Evolutionary conservation across 2,113 vertebrate species (phyloP).

Genomic region (Labeo catla): DNA sequence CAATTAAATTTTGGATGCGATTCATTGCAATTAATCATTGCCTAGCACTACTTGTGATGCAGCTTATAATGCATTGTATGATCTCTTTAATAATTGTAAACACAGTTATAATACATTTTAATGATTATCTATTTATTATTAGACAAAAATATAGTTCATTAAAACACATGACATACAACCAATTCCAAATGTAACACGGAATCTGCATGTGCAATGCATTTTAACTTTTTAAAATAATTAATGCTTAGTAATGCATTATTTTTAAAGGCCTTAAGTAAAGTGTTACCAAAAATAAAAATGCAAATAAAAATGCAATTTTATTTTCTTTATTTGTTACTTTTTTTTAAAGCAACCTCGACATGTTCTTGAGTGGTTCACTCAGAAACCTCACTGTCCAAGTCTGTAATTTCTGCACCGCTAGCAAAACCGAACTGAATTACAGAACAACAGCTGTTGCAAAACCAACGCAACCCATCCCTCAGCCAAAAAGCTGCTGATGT

Average conservation of each 20-base stretch:
- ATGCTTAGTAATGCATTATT: background rate
- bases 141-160: background rate
- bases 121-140: background rate
- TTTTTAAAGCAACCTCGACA: background rate
- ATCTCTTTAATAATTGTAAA: background rate
- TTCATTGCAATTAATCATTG: too few species aligned
- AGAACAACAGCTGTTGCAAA: background rate
- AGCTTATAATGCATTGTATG: background rate
- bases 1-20: too few species aligned
- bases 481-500: background rate
- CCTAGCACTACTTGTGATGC: background rate
- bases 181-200: background rate
- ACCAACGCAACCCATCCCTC: background rate
- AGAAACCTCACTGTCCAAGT: background rate
- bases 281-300: background rate
- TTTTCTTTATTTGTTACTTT: background rate
- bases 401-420: background rate
- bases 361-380: background rate
- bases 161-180: background rate
- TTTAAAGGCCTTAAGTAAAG: background rate
- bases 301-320: background rate
- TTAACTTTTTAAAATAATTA: background rate
- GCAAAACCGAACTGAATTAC: background rate
- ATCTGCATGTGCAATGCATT: background rate
- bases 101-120: background rate